A percentile compares a stretch with the other conserved stretches of the same genome.
Conservation (phyloP, 2,113 vertebrate species). For the Labeo rohita region DNA sequence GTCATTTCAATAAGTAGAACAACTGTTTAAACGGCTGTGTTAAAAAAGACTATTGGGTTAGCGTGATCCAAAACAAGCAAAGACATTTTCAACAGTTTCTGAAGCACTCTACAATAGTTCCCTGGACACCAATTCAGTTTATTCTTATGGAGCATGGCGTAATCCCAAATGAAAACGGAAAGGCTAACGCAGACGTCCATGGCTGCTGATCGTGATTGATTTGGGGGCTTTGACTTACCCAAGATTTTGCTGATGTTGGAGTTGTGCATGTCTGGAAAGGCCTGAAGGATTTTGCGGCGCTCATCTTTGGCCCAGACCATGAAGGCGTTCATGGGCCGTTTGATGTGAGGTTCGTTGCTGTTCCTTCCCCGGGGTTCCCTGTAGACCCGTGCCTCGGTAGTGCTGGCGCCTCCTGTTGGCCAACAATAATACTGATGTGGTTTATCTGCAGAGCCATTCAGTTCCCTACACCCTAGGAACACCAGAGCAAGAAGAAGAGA, state of each 20-base stretch:
- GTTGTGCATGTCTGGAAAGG: conserved; percentile 99
- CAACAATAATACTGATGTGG: conserved; percentile 94
- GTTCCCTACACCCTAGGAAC: conserved; percentile 84
- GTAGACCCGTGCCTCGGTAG: conserved; percentile 95
- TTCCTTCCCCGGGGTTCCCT: conserved; percentile 93
- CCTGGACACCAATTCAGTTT: conserved; percentile 27
- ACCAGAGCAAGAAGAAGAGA: conserved; percentile 81
- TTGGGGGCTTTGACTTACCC: conserved; percentile 78
- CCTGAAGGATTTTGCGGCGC: conserved; percentile 98
- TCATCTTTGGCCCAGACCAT: conserved; percentile 99
- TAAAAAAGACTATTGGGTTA: conserved; percentile 9
- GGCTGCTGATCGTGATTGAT: conserved; percentile 4
- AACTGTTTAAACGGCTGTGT: background rate
- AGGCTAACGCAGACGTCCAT: background rate
- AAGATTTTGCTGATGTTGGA: conserved; percentile 99
- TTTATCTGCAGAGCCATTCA: conserved; percentile 93
- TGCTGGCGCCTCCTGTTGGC: conserved; percentile 97
- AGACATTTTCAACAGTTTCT: conserved; percentile 15
- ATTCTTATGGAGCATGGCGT: conserved; percentile 39
- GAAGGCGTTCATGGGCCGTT: conserved; percentile 99
- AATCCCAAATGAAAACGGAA: conserved; percentile 28
- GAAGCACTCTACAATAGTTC: conserved; percentile 29
- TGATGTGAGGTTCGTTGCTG: conserved; percentile 98
- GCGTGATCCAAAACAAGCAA: conserved; percentile 35
- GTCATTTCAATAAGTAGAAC: conserved; percentile 7